Base-by-base conservation (phyloP, 2,888 invertebrate genomes). In the Mycalesis mineus region DNA sequence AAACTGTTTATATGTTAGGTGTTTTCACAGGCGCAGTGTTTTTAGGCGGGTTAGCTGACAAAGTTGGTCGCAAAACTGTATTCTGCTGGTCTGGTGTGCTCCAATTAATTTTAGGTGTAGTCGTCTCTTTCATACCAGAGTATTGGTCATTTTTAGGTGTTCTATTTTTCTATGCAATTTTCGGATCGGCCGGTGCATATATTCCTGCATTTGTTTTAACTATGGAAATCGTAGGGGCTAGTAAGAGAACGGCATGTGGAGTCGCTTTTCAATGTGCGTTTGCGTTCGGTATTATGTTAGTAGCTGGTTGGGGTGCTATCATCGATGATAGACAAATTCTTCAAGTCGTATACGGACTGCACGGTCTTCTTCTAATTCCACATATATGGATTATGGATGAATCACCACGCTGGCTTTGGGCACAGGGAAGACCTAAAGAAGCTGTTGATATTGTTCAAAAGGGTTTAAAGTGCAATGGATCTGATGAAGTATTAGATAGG, bases 301-400 rank as follows among this genome's bases (percentile, higher is more conserved):
- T 96, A 0, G 95, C 96, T 0, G 94, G 92, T 0, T 96, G 96
- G 96, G 96, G 95, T 4, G 93, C 93, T 2, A 63, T 96, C 0
- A 93, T 96, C 57, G 92, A 93, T 66, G 92, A 96, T 71, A 90
- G 94, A 49, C 91, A 92, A 78, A 79, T 93, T 68, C 88, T 96
- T n/a, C 96, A 96, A 84, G 88, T 95, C 0, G 83, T 95, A 2
- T 96, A 96, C 70, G 96, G 96, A 1, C 81, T 95, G 31, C 96
- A 96, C 70, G 92, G 94, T 51, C 79, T 93, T 14, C 74, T 95
- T 0, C 90, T 96, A 0, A 80, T 96, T 33, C 94, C 92, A 0
- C 96, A 96, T 73, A 95, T 95, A 92, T 96, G 96, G 96, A 82
- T 95, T 4, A 94, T 97, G 92, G 96, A 96, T 68, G 96, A 97